phyloP scores from a whole-genome alignment of 1,140 invertebrate genomes.

The Drosophila jambulina region DNA sequence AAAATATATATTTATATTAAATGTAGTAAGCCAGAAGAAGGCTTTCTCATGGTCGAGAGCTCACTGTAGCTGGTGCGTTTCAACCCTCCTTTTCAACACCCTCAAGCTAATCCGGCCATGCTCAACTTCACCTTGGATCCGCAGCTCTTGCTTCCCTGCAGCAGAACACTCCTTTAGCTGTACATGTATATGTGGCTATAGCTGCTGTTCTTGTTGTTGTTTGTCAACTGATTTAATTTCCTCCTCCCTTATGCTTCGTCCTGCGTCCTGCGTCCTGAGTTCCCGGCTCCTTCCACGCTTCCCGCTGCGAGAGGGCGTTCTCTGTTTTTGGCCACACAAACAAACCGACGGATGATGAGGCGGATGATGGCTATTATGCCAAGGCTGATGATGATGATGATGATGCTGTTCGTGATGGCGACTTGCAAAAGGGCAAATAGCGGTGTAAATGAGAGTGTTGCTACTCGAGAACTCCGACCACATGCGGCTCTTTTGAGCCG shows the following conservation, averaged over 20 bases:
- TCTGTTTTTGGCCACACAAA: conserved; percentile 74
- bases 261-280: neutral
- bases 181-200: conserved; percentile 4
- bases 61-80: conserved; percentile 24
- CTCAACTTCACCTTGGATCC: conserved; percentile 36
- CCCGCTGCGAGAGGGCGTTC: conserved; percentile 76
- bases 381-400: conserved; percentile 10
- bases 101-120: conserved; percentile 58
- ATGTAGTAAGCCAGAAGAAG: neutral
- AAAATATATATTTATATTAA: neutral
- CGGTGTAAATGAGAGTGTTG: conserved; percentile 63
- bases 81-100: conserved; percentile 46
- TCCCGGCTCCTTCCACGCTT: conserved; percentile 8
- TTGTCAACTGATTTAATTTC: conserved; percentile 83
- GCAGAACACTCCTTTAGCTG: neutral
- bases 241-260: conserved; percentile 48
- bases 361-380: conserved; percentile 41
- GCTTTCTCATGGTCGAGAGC: neutral
- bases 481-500: conserved; percentile 70
- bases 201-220: conserved; percentile 55
- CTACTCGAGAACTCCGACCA: conserved; percentile 59
- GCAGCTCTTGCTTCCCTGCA: conserved; percentile 18
- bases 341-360: conserved; percentile 43
- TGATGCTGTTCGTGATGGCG: conserved; percentile 48
- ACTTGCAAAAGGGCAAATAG: conserved; percentile 76